Evolutionary conservation across 2,797 vertebrate genomes (phyloP).

Genomic region (Poeciliopsis turneri): DNA sequence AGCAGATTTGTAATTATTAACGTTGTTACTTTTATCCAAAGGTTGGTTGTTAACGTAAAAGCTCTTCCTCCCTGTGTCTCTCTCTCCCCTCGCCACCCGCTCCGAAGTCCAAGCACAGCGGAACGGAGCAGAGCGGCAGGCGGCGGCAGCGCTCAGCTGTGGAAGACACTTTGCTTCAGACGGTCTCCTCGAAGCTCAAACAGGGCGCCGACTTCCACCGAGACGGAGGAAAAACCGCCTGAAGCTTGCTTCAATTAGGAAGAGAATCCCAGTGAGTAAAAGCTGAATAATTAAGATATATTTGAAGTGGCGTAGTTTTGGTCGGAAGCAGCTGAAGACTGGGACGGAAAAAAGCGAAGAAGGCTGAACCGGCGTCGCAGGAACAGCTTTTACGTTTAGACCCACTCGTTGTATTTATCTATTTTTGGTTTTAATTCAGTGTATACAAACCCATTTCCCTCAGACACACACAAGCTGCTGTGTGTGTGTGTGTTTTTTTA

Average conservation of each 20-base stretch:
- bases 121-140: not conserved
- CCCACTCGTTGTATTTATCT: conserved; percentile 6
- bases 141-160: conserved; percentile 58
- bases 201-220: conserved; percentile 19
- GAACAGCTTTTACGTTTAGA: conserved; percentile 30
- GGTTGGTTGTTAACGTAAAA: not conserved
- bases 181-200: conserved; percentile 42
- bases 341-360: conserved; percentile 21
- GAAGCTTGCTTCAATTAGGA: not conserved
- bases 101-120: conserved; percentile 16
- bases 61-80: conserved; percentile 20
- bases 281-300: not conserved
- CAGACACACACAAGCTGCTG: conserved; percentile 20
- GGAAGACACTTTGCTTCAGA: conserved; percentile 58
- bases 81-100: conserved; percentile 17
- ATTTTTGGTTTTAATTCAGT: not conserved
- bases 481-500: not conserved
- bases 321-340: conserved; percentile 14
- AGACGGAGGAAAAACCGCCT: conserved; percentile 1
- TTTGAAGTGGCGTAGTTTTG: conserved; percentile 13
- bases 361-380: conserved; percentile 59
- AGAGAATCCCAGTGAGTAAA: conserved; percentile 18
- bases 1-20: not conserved
- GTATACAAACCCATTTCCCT: not conserved
- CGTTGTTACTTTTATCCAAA: not conserved